Conservation (phyloP, 2,113 vertebrate genomes). For the Astatoreochromis straeleni region DNA sequence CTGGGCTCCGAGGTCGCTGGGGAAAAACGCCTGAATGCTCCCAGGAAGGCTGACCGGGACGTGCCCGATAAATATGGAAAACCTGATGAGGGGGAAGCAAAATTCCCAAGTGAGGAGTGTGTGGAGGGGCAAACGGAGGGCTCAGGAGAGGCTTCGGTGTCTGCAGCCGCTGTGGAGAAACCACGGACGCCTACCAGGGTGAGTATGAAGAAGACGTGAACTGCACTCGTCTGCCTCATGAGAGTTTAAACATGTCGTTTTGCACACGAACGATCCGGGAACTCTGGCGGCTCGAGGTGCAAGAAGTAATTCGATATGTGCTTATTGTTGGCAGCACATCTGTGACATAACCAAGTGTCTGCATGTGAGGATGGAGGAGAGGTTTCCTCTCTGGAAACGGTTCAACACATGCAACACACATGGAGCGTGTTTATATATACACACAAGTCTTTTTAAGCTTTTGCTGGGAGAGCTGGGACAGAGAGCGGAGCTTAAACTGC, state of each 20-base stretch:
- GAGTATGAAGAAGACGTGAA: neutral
- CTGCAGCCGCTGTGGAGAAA: neutral
- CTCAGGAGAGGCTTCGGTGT: neutral
- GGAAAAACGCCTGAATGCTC: neutral
- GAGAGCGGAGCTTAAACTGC: fast-evolving
- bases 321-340: neutral
- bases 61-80: neutral
- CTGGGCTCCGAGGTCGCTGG: neutral
- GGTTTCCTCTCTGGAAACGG: fast-evolving
- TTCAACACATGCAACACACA: neutral
- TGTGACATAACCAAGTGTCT: neutral
- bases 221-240: neutral
- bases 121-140: neutral
- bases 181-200: neutral
- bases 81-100: neutral
- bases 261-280: fast-evolving
- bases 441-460: neutral
- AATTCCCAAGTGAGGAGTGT: neutral
- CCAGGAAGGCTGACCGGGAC: neutral
- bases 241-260: neutral
- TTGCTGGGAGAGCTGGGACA: neutral
- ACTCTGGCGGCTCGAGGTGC: neutral
- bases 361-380: neutral
- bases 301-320: fast-evolving
- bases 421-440: fast-evolving